These are phyloP conservation scores for Pristionchus pacificus DNA, from an alignment of 1,140 invertebrate species.

Conservation along the genomic window DNA sequence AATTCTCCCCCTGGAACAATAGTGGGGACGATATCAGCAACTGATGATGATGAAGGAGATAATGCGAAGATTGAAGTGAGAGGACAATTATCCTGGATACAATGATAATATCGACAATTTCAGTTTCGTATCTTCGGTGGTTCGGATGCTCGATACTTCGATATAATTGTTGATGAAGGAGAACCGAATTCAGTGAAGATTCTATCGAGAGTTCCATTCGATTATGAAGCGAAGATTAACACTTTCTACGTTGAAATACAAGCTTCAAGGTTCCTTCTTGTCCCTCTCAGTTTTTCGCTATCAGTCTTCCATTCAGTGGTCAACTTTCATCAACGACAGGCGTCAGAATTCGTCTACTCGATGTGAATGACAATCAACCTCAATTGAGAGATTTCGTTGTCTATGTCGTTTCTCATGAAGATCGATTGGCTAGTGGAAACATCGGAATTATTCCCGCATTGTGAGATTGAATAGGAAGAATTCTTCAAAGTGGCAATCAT, in stretches of 20 bases:
- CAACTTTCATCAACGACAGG: constrained; percentile 53
- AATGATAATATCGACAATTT: no score
- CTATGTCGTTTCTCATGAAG: constrained; percentile 44
- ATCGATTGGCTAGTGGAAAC: constrained; percentile 21
- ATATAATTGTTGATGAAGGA: constrained; percentile 41
- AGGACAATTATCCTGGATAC: background rate
- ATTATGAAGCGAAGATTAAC: constrained; percentile 52
- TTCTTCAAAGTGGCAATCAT: constrained; percentile 1
- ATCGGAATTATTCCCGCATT: constrained; percentile 52
- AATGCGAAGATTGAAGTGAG: constrained; percentile 63
- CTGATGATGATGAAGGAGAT: constrained; percentile 83
- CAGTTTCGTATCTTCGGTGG: constrained; percentile 54
- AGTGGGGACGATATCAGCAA: constrained; percentile 81
- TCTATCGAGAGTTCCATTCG: constrained; percentile 46
- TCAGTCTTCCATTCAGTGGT: constrained; percentile 37
- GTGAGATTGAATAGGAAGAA: constrained; percentile 33
- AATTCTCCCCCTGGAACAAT: constrained; percentile 83
- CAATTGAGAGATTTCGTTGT: constrained; percentile 49
- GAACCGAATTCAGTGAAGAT: constrained; percentile 43
- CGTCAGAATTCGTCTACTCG: constrained; percentile 46
- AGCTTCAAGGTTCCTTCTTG: constrained; percentile 39
- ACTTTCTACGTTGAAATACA: constrained; percentile 49
- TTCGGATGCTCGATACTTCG: constrained; percentile 51
- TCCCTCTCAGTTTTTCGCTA: constrained; percentile 7
- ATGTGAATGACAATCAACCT: constrained; percentile 54